Evolutionary conservation across 2,113 vertebrate species (phyloP).

Genomic region (Tupaia chinensis): DNA sequence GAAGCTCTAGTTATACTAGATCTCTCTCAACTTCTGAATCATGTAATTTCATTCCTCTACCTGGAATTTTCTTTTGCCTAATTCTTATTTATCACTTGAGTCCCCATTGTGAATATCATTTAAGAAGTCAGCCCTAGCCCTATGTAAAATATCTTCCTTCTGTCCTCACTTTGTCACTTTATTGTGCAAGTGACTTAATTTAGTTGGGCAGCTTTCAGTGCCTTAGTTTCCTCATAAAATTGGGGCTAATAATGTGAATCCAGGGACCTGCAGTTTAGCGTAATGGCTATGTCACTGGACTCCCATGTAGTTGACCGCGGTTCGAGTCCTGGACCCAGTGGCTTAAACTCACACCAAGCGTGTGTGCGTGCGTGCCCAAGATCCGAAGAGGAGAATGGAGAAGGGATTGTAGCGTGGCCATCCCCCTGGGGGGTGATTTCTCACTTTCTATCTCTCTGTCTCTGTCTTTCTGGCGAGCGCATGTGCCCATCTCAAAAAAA

Average conservation of each 20-base stretch:
- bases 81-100: not conserved
- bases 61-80: not conserved
- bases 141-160: not conserved
- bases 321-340: no score
- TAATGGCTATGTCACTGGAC: no score
- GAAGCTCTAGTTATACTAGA: not conserved
- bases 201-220: not conserved
- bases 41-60: not conserved
- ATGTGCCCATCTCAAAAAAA: no score
- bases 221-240: not conserved
- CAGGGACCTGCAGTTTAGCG: no score
- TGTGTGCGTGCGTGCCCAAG: no score
- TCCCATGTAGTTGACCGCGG: no score
- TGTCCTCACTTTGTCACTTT: not conserved
- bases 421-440: no score
- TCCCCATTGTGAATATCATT: not conserved
- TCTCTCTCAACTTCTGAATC: slow-evolving; percentile 4
- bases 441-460: no score
- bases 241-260: not conserved
- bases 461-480: no score
- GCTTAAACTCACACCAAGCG: no score
- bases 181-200: not conserved
- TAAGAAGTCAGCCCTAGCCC: not conserved
- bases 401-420: no score
- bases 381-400: no score